Evolutionary conservation across 2,888 invertebrate genomes (phyloP).

Genomic region (Cerastis leucographa): DNA sequence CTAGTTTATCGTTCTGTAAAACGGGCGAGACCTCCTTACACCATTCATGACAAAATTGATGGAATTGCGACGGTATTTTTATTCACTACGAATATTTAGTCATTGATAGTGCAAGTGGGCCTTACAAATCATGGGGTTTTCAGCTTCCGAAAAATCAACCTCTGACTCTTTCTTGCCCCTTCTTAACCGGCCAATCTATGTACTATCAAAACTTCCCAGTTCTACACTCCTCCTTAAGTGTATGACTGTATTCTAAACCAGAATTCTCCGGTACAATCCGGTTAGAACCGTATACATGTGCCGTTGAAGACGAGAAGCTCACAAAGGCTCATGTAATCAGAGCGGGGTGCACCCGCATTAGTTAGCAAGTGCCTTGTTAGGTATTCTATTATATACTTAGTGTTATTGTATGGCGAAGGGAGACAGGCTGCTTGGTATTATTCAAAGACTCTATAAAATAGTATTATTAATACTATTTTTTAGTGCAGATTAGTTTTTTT

Average conservation of each 20-base stretch:
- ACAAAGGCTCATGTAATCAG: slow-evolving; percentile 53
- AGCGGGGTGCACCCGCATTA: slow-evolving; percentile 49
- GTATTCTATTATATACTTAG: background rate
- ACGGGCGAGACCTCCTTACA: too few relatives aligned
- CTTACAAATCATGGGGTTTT: background rate
- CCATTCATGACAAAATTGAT: background rate
- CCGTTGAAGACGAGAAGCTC: slow-evolving; percentile 24
- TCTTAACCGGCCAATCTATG: too few relatives aligned
- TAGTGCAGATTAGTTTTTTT: background rate
- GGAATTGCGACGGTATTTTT: background rate
- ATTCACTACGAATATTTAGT: background rate
- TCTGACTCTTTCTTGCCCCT: too few relatives aligned
- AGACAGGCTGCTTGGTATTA: slow-evolving; percentile 19
- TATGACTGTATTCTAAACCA: slow-evolving; percentile 35
- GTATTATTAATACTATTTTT: background rate
- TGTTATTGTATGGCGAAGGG: background rate
- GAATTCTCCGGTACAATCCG: slow-evolving; percentile 24
- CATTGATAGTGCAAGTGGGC: background rate
- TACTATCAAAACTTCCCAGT: background rate
- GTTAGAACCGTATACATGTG: slow-evolving; percentile 28
- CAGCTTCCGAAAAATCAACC: too few relatives aligned
- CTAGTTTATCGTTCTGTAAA: too few relatives aligned
- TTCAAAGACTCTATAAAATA: background rate
- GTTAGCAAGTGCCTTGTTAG: slow-evolving; percentile 38
- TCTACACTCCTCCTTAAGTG: slow-evolving; percentile 1